A percentile compares a stretch with the other conserved stretches of the same genome.
These are phyloP conservation scores for Garra rufa DNA, from an alignment of 2,113 vertebrate species.

Conservation along the genomic window DNA sequence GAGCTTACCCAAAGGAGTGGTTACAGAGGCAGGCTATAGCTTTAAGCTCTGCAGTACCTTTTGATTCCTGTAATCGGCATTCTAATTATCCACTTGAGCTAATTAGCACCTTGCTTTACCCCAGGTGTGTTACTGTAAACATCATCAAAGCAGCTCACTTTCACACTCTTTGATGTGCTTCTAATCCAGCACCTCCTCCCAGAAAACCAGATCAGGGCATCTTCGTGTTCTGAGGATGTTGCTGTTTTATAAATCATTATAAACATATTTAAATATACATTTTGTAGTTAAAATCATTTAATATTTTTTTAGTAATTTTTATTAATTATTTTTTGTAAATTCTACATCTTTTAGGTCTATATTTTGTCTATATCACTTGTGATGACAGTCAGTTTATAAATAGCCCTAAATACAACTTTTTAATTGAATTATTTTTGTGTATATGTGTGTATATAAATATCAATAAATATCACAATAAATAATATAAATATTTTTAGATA, in stretches of 20 bases:
- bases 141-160: slow-evolving; percentile 77
- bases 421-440: background rate
- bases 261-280: background rate
- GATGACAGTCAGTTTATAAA: too few relatives aligned
- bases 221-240: slow-evolving; percentile 36
- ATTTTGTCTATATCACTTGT: background rate
- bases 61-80: slow-evolving; percentile 89
- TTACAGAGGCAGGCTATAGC: slow-evolving; percentile 79
- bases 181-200: slow-evolving; percentile 64
- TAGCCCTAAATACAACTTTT: background rate
- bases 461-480: too few relatives aligned
- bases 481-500: too few relatives aligned
- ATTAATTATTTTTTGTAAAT: background rate
- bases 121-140: slow-evolving; percentile 90
- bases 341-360: background rate
- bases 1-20: slow-evolving; percentile 33
- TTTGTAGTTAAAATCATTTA: background rate
- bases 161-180: slow-evolving; percentile 77
- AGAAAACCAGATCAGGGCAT: slow-evolving; percentile 67
- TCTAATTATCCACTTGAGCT: slow-evolving; percentile 92
- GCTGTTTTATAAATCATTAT: slow-evolving; percentile 6
- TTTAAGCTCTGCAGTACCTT: slow-evolving; percentile 87
- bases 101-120: slow-evolving; percentile 91
- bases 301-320: background rate
- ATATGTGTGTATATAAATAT: too few relatives aligned